Conservation (phyloP, 2,797 vertebrate genomes). For the Peromyscus aztecus region DNA sequence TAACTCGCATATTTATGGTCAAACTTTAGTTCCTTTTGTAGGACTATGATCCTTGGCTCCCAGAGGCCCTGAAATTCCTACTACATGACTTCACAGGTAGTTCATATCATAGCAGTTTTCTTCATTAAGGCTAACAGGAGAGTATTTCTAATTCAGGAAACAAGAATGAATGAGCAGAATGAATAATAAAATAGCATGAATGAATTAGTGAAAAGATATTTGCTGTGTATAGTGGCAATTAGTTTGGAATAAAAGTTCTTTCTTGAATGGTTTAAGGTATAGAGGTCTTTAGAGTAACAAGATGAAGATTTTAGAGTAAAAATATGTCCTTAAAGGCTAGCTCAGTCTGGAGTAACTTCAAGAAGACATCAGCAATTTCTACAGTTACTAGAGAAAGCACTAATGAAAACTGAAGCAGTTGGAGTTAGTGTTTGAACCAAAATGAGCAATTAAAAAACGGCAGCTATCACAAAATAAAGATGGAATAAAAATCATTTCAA, state of each 20-base stretch:
- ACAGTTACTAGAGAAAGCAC: background rate
- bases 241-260: background rate
- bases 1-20: background rate
- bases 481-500: background rate
- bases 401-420: background rate
- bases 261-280: background rate
- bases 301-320: background rate
- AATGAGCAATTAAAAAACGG: background rate
- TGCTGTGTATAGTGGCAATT: background rate
- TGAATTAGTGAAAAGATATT: background rate
- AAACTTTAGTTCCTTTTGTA: constrained; percentile 32
- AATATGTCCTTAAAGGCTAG: background rate
- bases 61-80: background rate
- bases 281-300: background rate
- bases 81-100: background rate
- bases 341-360: background rate
- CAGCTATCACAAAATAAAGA: background rate
- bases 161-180: background rate
- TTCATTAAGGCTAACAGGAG: background rate
- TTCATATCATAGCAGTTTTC: background rate
- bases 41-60: background rate
- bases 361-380: background rate
- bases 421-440: background rate
- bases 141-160: background rate
- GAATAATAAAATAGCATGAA: background rate